Evolutionary conservation across 2,797 vertebrate genomes (phyloP).

Genomic region (Hypotaenidia okinawae): DNA sequence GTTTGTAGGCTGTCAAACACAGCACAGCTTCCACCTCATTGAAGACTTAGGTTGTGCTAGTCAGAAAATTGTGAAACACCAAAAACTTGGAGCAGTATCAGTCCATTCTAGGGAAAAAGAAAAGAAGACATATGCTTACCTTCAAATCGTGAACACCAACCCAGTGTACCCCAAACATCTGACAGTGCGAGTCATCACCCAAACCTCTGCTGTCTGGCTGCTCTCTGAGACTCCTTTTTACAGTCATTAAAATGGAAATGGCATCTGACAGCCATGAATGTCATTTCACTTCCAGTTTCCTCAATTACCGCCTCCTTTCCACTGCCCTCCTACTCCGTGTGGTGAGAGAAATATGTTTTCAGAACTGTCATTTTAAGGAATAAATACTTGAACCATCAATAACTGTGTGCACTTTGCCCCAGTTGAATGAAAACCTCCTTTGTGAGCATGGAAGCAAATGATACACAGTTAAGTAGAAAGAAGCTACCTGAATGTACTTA

Average conservation of each 20-base stretch:
- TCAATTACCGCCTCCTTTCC: constrained; percentile 29
- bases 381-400: constrained; percentile 62
- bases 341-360: constrained; percentile 36
- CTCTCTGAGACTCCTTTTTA: background rate
- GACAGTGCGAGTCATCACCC: background rate
- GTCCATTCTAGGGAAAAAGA: background rate
- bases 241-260: constrained; percentile 22
- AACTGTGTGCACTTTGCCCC: constrained; percentile 37
- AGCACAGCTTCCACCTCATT: background rate
- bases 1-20: background rate
- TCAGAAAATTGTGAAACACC: background rate
- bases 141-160: background rate
- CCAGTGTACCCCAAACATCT: background rate
- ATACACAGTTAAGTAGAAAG: constrained; percentile 30
- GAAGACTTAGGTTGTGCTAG: background rate
- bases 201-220: background rate
- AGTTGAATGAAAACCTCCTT: constrained; percentile 45
- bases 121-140: background rate
- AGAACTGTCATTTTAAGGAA: constrained; percentile 49
- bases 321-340: constrained; percentile 5
- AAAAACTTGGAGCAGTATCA: background rate
- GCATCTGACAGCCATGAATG: background rate
- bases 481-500: constrained; percentile 67
- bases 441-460: background rate
- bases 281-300: constrained; percentile 20